A percentile compares a stretch with the other conserved stretches of the same genome.
Evolutionary conservation across 1,140 invertebrate species (phyloP).

Genomic region (Drosophila rufa): DNA sequence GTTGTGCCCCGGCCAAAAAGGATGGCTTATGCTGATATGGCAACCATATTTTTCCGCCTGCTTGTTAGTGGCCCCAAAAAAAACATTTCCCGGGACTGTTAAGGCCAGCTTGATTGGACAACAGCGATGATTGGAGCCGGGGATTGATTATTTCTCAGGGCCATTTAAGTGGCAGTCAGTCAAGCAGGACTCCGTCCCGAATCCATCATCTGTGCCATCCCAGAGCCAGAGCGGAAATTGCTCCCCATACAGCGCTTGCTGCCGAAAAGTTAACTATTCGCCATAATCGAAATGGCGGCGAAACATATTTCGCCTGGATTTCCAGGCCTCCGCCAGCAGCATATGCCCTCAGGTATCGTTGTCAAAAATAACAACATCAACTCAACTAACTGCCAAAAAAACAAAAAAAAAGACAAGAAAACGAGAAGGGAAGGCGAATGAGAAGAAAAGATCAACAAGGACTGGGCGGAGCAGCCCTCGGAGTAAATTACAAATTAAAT

Average conservation of each 20-base stretch:
- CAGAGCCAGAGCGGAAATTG: conserved; percentile 36
- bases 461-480: conserved; percentile 38
- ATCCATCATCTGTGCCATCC: conserved; percentile 22
- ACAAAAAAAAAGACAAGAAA: background rate
- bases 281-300: conserved; percentile 73
- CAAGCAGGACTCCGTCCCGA: conserved; percentile 11
- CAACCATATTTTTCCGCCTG: conserved; percentile 35
- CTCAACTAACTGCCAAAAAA: conserved; percentile 71
- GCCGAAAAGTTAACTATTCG: conserved; percentile 54
- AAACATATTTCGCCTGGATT: conserved; percentile 56
- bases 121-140: conserved; percentile 31
- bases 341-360: conserved; percentile 71
- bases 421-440: background rate
- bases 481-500: conserved; percentile 84
- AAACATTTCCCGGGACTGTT: conserved; percentile 16
- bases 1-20: conserved; percentile 7
- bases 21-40: conserved; percentile 46
- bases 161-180: conserved; percentile 41
- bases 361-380: conserved; percentile 74
- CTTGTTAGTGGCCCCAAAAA: conserved; percentile 29
- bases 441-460: conserved; percentile 27
- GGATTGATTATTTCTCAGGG: conserved; percentile 51
- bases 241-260: conserved; percentile 53
- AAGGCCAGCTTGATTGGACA: conserved; percentile 35
- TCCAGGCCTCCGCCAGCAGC: conserved; percentile 25